Percentiles rank a stretch among this genome's conserved stretches.
Evolutionary conservation across 2,888 invertebrate species (phyloP).

Genomic region (Leptinotarsa haldemani): DNA sequence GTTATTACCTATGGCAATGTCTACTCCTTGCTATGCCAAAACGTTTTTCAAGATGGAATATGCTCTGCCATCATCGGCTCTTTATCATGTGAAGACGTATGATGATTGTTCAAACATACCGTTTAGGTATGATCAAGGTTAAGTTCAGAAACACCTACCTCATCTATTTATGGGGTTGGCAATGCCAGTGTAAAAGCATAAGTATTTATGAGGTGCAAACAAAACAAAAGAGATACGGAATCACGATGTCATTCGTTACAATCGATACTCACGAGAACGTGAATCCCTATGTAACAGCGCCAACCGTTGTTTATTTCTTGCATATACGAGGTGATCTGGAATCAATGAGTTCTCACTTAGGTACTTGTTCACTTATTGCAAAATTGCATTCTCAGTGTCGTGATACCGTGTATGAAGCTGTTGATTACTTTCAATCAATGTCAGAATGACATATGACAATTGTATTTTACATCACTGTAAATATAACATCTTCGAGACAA

Average conservation of each 20-base stretch:
- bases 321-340: slow-evolving; percentile 30
- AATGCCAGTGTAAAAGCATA: slow-evolving; percentile 46
- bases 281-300: slow-evolving; percentile 54
- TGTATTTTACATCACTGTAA: too few relatives aligned
- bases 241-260: slow-evolving; percentile 63
- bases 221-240: slow-evolving; percentile 59
- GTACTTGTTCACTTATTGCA: slow-evolving; percentile 21
- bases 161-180: slow-evolving; percentile 25
- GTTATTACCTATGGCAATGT: too few relatives aligned
- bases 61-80: not conserved
- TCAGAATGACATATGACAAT: too few relatives aligned
- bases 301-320: slow-evolving; percentile 40
- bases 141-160: slow-evolving; percentile 6
- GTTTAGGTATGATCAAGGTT: not conserved
- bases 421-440: too few relatives aligned
- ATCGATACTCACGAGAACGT: slow-evolving; percentile 61
- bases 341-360: slow-evolving; percentile 24
- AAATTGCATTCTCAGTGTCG: too few relatives aligned
- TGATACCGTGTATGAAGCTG: too few relatives aligned
- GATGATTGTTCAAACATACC: slow-evolving; percentile 7
- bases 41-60: not conserved
- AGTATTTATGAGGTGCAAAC: slow-evolving; percentile 63
- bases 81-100: not conserved
- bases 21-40: too few relatives aligned
- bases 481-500: too few relatives aligned